phyloP scores from a whole-genome alignment of 2,113 vertebrate genomes.

The Platichthys flesus region DNA sequence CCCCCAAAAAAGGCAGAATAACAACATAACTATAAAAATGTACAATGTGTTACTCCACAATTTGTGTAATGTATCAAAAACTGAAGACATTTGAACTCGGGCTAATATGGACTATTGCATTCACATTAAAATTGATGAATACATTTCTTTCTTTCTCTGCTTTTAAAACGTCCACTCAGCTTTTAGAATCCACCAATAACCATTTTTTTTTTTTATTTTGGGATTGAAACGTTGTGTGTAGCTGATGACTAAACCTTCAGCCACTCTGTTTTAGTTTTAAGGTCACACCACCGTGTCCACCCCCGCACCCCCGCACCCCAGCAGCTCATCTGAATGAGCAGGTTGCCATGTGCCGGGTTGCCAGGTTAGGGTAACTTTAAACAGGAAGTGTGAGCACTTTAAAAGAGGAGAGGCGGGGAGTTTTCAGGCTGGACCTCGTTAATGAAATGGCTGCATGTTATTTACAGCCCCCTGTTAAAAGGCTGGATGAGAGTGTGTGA shows the following conservation, averaged over 20 bases:
- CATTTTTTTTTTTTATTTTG: not conserved
- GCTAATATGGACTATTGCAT: too few relatives aligned
- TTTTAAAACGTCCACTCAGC: too few relatives aligned
- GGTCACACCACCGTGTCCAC: conserved; percentile 22
- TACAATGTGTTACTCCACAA: too few relatives aligned
- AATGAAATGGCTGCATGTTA: conserved; percentile 77
- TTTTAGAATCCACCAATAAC: too few relatives aligned
- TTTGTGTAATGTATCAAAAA: too few relatives aligned
- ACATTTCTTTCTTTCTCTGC: too few relatives aligned
- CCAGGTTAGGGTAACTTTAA: conserved; percentile 64
- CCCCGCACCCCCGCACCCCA: conserved; percentile 22
- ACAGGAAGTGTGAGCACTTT: conserved; percentile 70
- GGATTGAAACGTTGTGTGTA: not conserved
- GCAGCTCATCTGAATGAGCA: conserved; percentile 54
- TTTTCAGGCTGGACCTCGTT: conserved; percentile 71
- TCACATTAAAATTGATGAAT: too few relatives aligned
- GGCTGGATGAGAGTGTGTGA: conserved; percentile 58
- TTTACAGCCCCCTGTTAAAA: conserved; percentile 78
- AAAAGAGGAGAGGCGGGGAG: conserved; percentile 56
- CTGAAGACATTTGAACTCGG: too few relatives aligned
- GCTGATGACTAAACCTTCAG: not conserved
- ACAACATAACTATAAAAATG: not conserved
- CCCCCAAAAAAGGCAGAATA: not conserved
- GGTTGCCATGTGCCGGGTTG: conserved; percentile 69
- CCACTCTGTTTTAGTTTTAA: conserved; percentile 39